A percentile compares a stretch with the other conserved stretches of the same genome.
Evolutionary conservation across 2,113 vertebrate genomes (phyloP).

Genomic region (Rhabdornis inornatus): DNA sequence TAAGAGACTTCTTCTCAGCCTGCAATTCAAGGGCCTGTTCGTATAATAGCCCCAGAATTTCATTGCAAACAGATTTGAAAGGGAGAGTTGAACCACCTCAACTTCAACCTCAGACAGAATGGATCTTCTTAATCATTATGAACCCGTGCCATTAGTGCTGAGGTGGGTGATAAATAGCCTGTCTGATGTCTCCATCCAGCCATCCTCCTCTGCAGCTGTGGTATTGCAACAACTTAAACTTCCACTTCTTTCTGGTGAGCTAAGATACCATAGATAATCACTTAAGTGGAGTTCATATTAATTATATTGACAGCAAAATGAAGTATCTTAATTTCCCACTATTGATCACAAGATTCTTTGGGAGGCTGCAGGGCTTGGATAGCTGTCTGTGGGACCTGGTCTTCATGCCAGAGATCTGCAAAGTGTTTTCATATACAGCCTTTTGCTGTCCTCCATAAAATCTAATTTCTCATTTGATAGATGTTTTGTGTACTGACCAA

Average conservation of each 20-base stretch:
- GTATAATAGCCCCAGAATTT: background rate
- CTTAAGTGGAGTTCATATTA: slow-evolving; percentile 5
- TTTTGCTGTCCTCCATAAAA: background rate
- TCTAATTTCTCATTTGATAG: background rate
- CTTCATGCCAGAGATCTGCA: background rate
- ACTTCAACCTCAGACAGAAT: slow-evolving; percentile 2
- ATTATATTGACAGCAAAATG: slow-evolving; percentile 51
- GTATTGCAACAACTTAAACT: background rate
- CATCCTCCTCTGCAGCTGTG: background rate
- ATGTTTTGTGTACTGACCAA: background rate
- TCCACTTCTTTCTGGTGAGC: background rate
- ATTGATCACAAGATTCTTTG: slow-evolving; percentile 10
- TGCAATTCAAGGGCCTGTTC: background rate
- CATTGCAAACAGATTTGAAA: background rate
- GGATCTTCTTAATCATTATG: slow-evolving; percentile 14
- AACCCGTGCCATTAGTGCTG: background rate
- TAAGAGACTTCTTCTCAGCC: background rate
- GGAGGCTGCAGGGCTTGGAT: background rate
- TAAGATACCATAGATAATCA: background rate
- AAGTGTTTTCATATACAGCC: background rate
- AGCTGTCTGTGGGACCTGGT: background rate
- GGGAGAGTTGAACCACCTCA: background rate
- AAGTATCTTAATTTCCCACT: slow-evolving; percentile 13
- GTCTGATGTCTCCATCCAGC: background rate
- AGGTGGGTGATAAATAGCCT: background rate